Conservation (phyloP, 2,113 vertebrate genomes). For the Catagonus wagneri region DNA sequence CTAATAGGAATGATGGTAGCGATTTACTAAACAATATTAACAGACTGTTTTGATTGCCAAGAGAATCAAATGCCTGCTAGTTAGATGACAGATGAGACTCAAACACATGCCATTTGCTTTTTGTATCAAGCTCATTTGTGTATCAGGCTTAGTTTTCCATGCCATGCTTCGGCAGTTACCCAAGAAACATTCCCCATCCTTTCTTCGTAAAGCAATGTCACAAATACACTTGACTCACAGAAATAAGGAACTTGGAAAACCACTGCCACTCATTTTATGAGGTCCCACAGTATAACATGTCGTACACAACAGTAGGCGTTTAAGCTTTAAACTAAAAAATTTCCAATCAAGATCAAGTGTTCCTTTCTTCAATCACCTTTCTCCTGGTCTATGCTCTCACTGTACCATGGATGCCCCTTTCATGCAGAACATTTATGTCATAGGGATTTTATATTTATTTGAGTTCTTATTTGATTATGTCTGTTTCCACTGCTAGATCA, state of each 20-base stretch:
- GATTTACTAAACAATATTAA: not conserved
- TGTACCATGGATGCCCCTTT: not conserved
- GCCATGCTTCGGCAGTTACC: not conserved
- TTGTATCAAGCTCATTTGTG: not conserved
- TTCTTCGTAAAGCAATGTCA: not conserved
- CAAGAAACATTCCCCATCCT: not conserved
- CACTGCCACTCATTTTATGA: not conserved
- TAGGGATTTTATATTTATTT: not conserved
- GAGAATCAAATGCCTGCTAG: not conserved
- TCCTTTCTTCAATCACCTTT: not conserved
- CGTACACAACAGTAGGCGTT: not conserved
- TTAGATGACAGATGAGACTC: not conserved
- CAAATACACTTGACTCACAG: not conserved
- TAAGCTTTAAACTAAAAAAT: not conserved
- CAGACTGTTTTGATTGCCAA: not conserved
- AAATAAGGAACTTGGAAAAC: not conserved
- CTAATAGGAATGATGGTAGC: not conserved
- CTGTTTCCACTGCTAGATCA: conserved; percentile 5
- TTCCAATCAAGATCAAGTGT: not conserved
- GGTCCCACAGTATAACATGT: not conserved
- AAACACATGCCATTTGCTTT: not conserved
- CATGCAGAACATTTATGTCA: not conserved
- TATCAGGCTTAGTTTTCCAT: not conserved
- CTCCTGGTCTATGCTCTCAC: not conserved
- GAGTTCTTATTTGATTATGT: not conserved